These are phyloP conservation scores for Diploscapter pachys DNA, from an alignment of 1,140 invertebrate genomes.

Conservation along the genomic window DNA sequence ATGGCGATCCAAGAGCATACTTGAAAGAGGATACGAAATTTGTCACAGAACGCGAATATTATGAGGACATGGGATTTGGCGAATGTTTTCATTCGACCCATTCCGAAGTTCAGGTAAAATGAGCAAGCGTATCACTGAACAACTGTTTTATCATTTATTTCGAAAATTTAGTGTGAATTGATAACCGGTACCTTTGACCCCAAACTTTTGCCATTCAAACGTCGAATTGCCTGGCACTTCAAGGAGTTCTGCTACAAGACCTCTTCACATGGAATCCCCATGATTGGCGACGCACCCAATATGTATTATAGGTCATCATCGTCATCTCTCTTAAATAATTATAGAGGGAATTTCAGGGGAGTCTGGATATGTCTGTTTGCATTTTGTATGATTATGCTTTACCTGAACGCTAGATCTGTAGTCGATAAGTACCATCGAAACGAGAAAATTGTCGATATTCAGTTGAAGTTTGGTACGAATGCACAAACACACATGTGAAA, in stretches of 20 bases:
- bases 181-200: constrained; percentile 40
- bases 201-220: constrained; percentile 36
- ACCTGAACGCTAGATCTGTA: constrained; percentile 42
- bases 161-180: constrained; percentile 33
- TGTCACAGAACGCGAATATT: constrained; percentile 37
- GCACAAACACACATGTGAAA: neutral
- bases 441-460: constrained; percentile 51
- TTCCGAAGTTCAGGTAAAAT: constrained; percentile 37
- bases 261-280: constrained; percentile 49
- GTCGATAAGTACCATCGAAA: constrained; percentile 46
- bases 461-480: constrained; percentile 45
- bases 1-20: constrained; percentile 37
- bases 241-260: constrained; percentile 49
- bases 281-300: constrained; percentile 47
- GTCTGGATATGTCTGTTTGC: constrained; percentile 43
- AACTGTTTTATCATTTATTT: neutral
- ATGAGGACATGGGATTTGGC: constrained; percentile 39
- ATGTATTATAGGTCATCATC: constrained; percentile 36
- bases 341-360: constrained; percentile 20
- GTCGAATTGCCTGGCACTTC: constrained; percentile 39
- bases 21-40: constrained; percentile 35
- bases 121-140: neutral
- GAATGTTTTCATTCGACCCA: constrained; percentile 41
- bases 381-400: constrained; percentile 41
- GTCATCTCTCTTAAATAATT: neutral